phyloP scores from a whole-genome alignment of 2,113 vertebrate genomes.

The Chaetura pelagica region DNA sequence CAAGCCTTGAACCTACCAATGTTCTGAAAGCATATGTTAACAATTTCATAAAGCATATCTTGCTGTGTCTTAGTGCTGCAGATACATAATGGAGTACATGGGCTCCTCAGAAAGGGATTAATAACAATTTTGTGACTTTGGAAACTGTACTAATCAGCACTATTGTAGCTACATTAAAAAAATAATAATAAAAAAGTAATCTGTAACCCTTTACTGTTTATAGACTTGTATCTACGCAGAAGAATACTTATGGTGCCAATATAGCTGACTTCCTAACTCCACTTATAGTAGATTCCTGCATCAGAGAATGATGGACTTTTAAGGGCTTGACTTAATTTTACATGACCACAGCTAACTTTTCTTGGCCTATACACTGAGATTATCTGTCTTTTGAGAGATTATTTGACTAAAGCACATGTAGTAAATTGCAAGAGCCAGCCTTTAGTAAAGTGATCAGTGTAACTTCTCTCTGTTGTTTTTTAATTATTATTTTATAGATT shows the following conservation, averaged over 20 bases:
- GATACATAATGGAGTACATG: neutral
- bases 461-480: neutral
- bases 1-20: neutral
- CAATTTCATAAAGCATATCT: neutral
- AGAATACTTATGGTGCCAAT: neutral
- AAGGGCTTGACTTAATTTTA: neutral
- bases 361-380: neutral
- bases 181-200: neutral
- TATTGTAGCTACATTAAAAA: neutral
- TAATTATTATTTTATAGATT: neutral
- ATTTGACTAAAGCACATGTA: neutral
- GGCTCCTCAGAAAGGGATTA: neutral
- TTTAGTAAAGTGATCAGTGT: neutral
- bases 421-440: neutral
- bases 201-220: neutral
- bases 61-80: neutral
- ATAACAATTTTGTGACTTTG: constrained; percentile 3
- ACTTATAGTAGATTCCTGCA: neutral
- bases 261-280: neutral
- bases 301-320: neutral
- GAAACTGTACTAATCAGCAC: neutral
- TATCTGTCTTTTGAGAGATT: neutral
- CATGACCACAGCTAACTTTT: neutral
- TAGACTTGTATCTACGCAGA: neutral
- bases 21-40: neutral